Percentiles rank a stretch among this genome's conserved stretches.
Conservation (phyloP, 2,113 vertebrate genomes). For the Rhineura floridana region DNA sequence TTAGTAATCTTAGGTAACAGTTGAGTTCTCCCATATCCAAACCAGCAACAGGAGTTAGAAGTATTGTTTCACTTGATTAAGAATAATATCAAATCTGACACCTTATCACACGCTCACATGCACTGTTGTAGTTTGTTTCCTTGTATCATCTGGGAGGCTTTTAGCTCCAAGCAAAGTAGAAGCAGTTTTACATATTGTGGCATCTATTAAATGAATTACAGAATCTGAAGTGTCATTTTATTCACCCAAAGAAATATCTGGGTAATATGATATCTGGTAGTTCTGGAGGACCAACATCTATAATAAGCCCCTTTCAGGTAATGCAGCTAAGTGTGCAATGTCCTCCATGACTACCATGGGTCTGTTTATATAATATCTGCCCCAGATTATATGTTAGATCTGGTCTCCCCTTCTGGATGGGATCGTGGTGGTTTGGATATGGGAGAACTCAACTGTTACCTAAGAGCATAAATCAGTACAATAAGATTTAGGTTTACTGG, state of each 20-base stretch:
- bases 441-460: too few species aligned
- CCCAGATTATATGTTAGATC: too few species aligned
- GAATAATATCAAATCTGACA: conserved; percentile 39
- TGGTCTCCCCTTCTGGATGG: too few species aligned
- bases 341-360: too few species aligned
- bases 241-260: neutral
- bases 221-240: neutral
- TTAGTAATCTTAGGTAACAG: conserved; percentile 33
- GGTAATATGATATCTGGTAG: too few species aligned
- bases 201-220: neutral
- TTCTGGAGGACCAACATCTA: too few species aligned
- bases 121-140: conserved; percentile 17
- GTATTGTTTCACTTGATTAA: conserved; percentile 54
- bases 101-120: conserved; percentile 39
- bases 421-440: too few species aligned
- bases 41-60: conserved; percentile 25
- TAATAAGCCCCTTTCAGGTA: too few species aligned
- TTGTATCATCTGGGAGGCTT: neutral
- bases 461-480: neutral
- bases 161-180: conserved; percentile 19
- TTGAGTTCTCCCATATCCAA: neutral
- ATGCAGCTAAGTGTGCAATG: too few species aligned
- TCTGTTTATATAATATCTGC: too few species aligned
- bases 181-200: conserved; percentile 20
- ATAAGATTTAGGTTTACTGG: neutral